A percentile compares a stretch with the other conserved stretches of the same genome.
phyloP scores from a whole-genome alignment of 1,140 invertebrate species.

The Neotoxoptera formosana region DNA sequence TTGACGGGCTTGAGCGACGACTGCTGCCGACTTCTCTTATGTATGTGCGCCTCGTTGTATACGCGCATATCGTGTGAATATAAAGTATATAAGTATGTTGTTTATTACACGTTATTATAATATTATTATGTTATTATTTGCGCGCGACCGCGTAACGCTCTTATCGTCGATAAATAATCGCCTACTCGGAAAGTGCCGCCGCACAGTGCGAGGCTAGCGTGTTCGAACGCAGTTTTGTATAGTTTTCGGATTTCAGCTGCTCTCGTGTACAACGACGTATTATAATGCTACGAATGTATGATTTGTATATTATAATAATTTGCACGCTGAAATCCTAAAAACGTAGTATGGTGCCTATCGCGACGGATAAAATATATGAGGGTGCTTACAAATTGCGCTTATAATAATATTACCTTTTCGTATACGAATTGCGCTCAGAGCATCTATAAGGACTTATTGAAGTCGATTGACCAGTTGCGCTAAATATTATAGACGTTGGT shows the following conservation, averaged over 20 bases:
- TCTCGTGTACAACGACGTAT: background rate
- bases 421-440: background rate
- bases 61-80: background rate
- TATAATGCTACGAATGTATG: background rate
- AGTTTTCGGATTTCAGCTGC: background rate
- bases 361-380: background rate
- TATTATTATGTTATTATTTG: slow-evolving; percentile 20
- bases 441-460: background rate
- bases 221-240: background rate
- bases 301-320: background rate
- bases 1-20: background rate
- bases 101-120: slow-evolving; percentile 19
- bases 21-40: background rate
- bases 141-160: background rate
- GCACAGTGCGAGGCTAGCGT: background rate
- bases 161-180: slow-evolving; percentile 33
- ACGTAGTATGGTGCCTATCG: background rate
- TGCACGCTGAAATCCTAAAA: background rate
- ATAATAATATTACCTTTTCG: background rate
- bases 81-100: background rate
- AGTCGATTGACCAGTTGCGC: background rate
- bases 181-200: background rate
- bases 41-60: background rate
- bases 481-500: background rate
- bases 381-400: background rate